Evolutionary conservation across 1,140 invertebrate species (phyloP).

Genomic region (Augochlora pura): DNA sequence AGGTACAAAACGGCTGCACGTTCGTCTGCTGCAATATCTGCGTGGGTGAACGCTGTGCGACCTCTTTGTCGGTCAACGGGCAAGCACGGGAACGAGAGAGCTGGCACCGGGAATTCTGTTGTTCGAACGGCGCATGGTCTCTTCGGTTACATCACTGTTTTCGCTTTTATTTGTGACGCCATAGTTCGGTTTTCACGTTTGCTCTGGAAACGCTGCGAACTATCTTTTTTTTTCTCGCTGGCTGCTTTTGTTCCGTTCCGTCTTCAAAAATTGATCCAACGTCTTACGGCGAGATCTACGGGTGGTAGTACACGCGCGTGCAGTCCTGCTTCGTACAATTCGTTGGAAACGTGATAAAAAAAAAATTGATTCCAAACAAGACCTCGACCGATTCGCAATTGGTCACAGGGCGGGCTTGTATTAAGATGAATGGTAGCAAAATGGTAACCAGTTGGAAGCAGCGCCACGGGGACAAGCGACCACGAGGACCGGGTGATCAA

Average conservation of each 20-base stretch:
- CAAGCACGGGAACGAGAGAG: background rate
- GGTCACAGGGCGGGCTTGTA: background rate
- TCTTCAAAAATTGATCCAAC: too few relatives aligned
- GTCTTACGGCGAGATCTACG: too few relatives aligned
- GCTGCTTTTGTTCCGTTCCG: too few relatives aligned
- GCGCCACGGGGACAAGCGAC: background rate
- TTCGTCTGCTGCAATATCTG: background rate
- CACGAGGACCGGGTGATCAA: background rate
- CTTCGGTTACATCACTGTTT: background rate
- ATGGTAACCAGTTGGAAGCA: background rate
- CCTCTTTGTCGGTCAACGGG: background rate
- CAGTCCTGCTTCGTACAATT: too few relatives aligned
- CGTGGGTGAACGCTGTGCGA: background rate
- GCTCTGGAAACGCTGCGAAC: too few relatives aligned
- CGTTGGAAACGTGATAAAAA: too few relatives aligned
- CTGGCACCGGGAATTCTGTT: background rate
- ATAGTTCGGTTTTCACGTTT: too few relatives aligned
- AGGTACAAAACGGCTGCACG: slow-evolving; percentile 34
- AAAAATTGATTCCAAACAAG: background rate
- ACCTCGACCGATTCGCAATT: background rate
- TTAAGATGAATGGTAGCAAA: background rate
- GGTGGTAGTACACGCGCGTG: too few relatives aligned
- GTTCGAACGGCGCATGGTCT: background rate
- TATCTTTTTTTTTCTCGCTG: too few relatives aligned
- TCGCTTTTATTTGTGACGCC: too few relatives aligned